phyloP scores from a whole-genome alignment of 2,113 vertebrate genomes.

The Callocephalon fimbriatum region DNA sequence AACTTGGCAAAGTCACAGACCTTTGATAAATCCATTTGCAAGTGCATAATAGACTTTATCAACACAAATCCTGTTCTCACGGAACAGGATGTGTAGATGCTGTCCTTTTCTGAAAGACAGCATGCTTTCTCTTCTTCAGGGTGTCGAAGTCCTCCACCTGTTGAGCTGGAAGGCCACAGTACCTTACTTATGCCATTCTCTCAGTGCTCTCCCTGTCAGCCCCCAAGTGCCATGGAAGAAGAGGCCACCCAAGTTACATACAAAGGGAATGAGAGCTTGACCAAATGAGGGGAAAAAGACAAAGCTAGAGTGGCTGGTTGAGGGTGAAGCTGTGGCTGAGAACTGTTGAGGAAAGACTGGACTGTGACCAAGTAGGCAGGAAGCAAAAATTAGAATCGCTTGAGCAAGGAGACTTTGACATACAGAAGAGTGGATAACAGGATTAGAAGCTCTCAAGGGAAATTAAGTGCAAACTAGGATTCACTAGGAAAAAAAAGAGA shows the following conservation, averaged over 20 bases:
- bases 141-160: not conserved
- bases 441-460: slow-evolving; percentile 50
- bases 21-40: not conserved
- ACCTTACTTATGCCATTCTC: not conserved
- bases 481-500: slow-evolving; percentile 35
- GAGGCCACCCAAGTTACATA: not conserved
- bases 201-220: not conserved
- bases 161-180: not conserved
- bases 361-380: slow-evolving; percentile 55
- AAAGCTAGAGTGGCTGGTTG: not conserved
- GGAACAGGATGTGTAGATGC: not conserved
- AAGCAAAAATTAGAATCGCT: slow-evolving; percentile 40
- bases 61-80: not conserved
- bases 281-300: not conserved
- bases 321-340: not conserved
- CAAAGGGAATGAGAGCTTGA: not conserved
- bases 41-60: not conserved
- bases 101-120: not conserved
- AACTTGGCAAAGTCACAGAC: not conserved
- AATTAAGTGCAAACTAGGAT: slow-evolving; percentile 36
- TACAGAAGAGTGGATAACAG: slow-evolving; percentile 41
- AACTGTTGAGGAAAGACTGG: slow-evolving; percentile 28
- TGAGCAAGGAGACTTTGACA: slow-evolving; percentile 9
- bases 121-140: not conserved
- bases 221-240: not conserved